Percentiles rank a stretch among this genome's conserved stretches.
phyloP scores from a whole-genome alignment of 2,113 vertebrate genomes.

The Origma solitaria region DNA sequence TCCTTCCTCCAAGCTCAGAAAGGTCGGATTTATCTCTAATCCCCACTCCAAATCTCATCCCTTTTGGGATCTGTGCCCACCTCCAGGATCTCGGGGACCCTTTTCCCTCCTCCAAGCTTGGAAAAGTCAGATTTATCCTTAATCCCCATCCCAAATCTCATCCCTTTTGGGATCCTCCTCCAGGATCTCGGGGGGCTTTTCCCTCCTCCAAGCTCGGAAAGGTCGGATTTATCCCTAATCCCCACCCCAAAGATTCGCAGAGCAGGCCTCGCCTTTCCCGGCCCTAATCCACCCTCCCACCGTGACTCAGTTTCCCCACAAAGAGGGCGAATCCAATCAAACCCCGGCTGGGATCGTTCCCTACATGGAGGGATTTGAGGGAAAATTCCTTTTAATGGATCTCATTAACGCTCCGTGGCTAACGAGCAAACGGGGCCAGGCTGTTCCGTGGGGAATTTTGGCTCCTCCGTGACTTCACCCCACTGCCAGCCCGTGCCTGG shows the following conservation, averaged over 20 bases:
- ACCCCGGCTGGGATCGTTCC: neutral
- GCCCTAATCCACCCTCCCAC: fast-evolving
- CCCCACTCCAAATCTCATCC: neutral
- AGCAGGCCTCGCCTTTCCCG: neutral
- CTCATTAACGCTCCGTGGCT: too few relatives aligned
- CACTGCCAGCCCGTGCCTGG: neutral
- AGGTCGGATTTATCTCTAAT: too few relatives aligned
- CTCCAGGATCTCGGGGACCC: neutral
- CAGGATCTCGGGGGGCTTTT: neutral
- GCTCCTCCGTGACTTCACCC: neutral
- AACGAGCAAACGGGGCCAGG: neutral
- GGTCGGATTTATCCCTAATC: neutral
- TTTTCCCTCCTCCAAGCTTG: neutral
- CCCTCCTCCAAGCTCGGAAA: neutral
- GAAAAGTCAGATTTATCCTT: neutral
- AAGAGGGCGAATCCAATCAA: neutral
- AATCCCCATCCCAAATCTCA: neutral
- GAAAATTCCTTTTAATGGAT: neutral
- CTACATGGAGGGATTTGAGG: fast-evolving
- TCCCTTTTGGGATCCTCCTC: too few relatives aligned
- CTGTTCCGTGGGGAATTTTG: fast-evolving
- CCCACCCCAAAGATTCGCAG: neutral
- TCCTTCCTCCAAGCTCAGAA: too few relatives aligned
- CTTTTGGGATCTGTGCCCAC: neutral
- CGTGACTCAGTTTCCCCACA: neutral